Conservation (phyloP, 2,797 vertebrate genomes). For the Lithobates pipiens region DNA sequence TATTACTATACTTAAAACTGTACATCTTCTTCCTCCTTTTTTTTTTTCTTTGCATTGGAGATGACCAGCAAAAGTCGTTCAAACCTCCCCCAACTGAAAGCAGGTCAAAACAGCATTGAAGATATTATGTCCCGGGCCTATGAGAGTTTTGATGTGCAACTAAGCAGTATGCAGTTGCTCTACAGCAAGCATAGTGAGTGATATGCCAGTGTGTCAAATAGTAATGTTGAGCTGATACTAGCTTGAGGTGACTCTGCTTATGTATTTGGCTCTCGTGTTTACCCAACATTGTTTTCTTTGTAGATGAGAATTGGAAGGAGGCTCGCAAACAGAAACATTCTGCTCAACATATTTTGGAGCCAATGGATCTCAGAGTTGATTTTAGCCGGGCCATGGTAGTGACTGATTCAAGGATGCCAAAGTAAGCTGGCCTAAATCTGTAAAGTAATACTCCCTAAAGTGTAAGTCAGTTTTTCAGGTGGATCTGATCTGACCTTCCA, state of each 20-base stretch:
- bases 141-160: conserved; percentile 92
- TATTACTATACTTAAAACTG: background rate
- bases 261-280: background rate
- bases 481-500: too few species aligned
- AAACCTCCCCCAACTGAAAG: conserved; percentile 82
- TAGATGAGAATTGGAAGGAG: conserved; percentile 91
- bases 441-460: background rate
- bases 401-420: conserved; percentile 93
- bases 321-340: conserved; percentile 87
- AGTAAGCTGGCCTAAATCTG: conserved; percentile 75
- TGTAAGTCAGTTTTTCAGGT: too few species aligned
- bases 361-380: conserved; percentile 90
- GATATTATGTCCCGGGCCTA: conserved; percentile 96
- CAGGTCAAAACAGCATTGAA: conserved; percentile 82
- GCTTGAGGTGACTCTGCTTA: background rate
- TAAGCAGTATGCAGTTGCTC: conserved; percentile 92
- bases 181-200: conserved; percentile 87
- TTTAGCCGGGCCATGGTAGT: conserved; percentile 94
- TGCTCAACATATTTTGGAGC: conserved; percentile 89
- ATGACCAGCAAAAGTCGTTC: conserved; percentile 89
- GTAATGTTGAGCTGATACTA: background rate
- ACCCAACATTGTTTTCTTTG: conserved; percentile 31
- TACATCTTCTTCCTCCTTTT: background rate
- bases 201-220: background rate
- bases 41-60: conserved; percentile 72